Evolutionary conservation across 2,888 invertebrate species (phyloP).

Genomic region (Xestobium rufovillosum): DNA sequence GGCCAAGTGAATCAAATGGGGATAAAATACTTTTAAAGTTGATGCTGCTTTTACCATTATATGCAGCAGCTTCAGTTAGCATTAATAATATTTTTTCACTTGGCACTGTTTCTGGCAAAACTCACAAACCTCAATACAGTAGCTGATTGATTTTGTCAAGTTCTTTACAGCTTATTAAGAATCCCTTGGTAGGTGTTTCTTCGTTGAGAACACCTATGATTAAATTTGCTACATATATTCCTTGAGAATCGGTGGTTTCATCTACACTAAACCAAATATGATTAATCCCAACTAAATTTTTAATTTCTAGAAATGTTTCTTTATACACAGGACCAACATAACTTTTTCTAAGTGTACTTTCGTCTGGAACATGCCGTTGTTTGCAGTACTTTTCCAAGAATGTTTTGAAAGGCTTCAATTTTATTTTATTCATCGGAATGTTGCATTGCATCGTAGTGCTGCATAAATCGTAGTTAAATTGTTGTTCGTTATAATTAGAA

Average conservation of each 20-base stretch:
- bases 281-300: slow-evolving; percentile 17
- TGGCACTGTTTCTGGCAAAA: slow-evolving; percentile 4
- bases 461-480: no score
- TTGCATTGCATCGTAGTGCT: no score
- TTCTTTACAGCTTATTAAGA: slow-evolving; percentile 4
- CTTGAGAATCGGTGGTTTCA: slow-evolving; percentile 20
- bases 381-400: no score
- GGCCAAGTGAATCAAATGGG: slow-evolving; percentile 4
- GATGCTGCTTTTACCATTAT: slow-evolving; percentile 7
- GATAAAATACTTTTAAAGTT: slow-evolving; percentile 8
- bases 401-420: no score
- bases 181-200: slow-evolving; percentile 1
- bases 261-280: slow-evolving; percentile 24
- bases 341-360: slow-evolving; percentile 19
- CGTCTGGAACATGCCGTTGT: slow-evolving; percentile 7
- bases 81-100: slow-evolving; percentile 5
- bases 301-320: slow-evolving; percentile 14
- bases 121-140: no score
- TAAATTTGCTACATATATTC: slow-evolving; percentile 24
- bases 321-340: slow-evolving; percentile 17
- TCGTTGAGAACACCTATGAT: slow-evolving; percentile 16
- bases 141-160: no score
- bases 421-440: no score
- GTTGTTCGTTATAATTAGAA: no score
- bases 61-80: slow-evolving; percentile 6